Conservation (phyloP, 2,888 invertebrate genomes). For the Leistus spinibarbis region DNA sequence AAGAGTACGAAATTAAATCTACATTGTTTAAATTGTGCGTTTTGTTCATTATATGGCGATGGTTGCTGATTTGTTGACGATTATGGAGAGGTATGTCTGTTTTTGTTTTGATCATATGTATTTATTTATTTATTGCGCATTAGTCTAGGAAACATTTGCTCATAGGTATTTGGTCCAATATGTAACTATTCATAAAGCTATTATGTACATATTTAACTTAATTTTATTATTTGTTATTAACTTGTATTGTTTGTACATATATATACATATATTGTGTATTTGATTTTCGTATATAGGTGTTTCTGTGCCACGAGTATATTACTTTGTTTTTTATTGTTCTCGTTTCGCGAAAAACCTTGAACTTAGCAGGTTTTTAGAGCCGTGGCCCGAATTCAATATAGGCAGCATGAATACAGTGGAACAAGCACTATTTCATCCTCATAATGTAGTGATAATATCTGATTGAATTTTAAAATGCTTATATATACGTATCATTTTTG, state of each 20-base stretch:
- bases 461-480: too few species aligned
- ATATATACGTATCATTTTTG: neutral
- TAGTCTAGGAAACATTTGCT: neutral
- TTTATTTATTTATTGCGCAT: constrained; percentile 22
- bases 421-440: too few species aligned
- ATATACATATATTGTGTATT: neutral
- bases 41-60: neutral
- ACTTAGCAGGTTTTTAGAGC: constrained; percentile 23
- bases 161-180: neutral
- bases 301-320: constrained; percentile 2
- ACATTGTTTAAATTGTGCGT: neutral
- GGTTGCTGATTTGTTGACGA: constrained; percentile 10
- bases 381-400: neutral
- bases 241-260: neutral
- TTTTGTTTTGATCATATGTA: constrained; percentile 8
- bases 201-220: neutral
- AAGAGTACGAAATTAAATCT: neutral
- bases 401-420: too few species aligned
- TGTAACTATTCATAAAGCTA: neutral
- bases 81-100: constrained; percentile 27
- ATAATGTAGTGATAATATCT: too few species aligned
- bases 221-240: neutral
- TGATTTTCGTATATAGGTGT: neutral
- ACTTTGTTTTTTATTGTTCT: constrained; percentile 9
- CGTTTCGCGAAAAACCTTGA: constrained; percentile 12